Conservation (phyloP, 2,888 invertebrate genomes). For the Zygothrica quintamaculata region DNA sequence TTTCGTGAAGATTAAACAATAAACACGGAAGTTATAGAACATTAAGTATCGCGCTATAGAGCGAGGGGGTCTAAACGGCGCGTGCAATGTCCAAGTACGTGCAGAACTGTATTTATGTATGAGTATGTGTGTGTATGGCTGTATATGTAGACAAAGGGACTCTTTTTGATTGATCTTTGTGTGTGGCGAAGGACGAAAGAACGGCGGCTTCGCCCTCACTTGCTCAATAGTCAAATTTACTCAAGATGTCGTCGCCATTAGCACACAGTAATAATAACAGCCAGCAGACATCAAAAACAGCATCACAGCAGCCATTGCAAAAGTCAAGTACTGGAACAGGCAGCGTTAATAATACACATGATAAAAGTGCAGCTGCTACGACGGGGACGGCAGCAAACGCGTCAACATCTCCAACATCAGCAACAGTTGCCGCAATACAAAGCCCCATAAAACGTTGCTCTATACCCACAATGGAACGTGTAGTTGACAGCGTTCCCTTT, state of each 20-base stretch:
- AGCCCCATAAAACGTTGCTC: conserved; percentile 81
- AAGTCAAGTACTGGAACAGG: conserved; percentile 56
- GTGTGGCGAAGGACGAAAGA: conserved; percentile 22
- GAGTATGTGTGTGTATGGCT: too few relatives aligned
- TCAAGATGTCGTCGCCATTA: conserved; percentile 72
- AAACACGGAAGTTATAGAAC: too few relatives aligned
- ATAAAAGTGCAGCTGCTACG: conserved; percentile 63
- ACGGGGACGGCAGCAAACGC: conserved; percentile 62
- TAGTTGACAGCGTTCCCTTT: conserved; percentile 94
- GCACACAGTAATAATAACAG: conserved; percentile 72
- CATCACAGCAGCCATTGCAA: conserved; percentile 67
- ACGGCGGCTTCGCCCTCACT: conserved; percentile 33
- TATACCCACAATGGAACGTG: conserved; percentile 82
- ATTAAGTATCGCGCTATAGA: too few relatives aligned
- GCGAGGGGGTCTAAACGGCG: too few relatives aligned
- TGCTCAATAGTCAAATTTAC: conserved; percentile 21
- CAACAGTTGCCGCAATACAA: conserved; percentile 52
- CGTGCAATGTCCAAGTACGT: too few relatives aligned
- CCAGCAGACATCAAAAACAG: conserved; percentile 40
- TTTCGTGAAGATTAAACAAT: too few relatives aligned
- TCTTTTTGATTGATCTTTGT: conserved; percentile 8
- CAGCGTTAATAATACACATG: conserved; percentile 71
- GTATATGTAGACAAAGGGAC: too few relatives aligned
- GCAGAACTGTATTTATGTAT: too few relatives aligned
- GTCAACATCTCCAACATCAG: conserved; percentile 13